Conservation (phyloP, 1,140 invertebrate species). For the Idris sp. region DNA sequence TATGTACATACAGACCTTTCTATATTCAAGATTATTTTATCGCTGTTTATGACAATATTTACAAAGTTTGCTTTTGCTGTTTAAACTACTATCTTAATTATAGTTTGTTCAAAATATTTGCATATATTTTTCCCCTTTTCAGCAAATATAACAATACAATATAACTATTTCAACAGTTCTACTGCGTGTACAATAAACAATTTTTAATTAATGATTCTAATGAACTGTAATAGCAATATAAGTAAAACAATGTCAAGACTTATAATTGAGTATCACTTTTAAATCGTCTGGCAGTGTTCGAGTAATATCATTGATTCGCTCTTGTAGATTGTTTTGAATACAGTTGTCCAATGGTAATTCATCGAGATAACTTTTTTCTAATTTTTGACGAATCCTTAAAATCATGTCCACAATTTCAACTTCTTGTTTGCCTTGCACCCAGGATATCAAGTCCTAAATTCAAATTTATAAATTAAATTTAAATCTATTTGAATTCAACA, state of each 20-base stretch:
- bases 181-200: too few species aligned
- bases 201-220: slow-evolving; percentile 10
- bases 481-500: too few species aligned
- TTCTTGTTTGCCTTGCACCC: slow-evolving; percentile 94
- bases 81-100: slow-evolving; percentile 2
- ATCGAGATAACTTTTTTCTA: slow-evolving; percentile 84
- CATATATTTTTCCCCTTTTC: not conserved
- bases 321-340: slow-evolving; percentile 85
- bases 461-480: too few species aligned
- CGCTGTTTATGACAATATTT: too few species aligned
- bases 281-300: slow-evolving; percentile 92
- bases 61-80: not conserved
- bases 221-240: slow-evolving; percentile 42
- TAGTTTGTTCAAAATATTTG: slow-evolving; percentile 24
- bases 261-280: slow-evolving; percentile 85
- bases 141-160: slow-evolving; percentile 26
- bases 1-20: too few species aligned
- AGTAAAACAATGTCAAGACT: slow-evolving; percentile 73
- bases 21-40: too few species aligned
- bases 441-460: slow-evolving; percentile 87
- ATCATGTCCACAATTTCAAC: slow-evolving; percentile 98
- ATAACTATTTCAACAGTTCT: slow-evolving; percentile 1
- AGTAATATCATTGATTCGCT: slow-evolving; percentile 90
- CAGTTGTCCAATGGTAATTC: slow-evolving; percentile 85
- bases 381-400: slow-evolving; percentile 89